A percentile compares a stretch with the other conserved stretches of the same genome.
Conservation (phyloP, 2,888 invertebrate genomes). For the Drosophila mimica region DNA sequence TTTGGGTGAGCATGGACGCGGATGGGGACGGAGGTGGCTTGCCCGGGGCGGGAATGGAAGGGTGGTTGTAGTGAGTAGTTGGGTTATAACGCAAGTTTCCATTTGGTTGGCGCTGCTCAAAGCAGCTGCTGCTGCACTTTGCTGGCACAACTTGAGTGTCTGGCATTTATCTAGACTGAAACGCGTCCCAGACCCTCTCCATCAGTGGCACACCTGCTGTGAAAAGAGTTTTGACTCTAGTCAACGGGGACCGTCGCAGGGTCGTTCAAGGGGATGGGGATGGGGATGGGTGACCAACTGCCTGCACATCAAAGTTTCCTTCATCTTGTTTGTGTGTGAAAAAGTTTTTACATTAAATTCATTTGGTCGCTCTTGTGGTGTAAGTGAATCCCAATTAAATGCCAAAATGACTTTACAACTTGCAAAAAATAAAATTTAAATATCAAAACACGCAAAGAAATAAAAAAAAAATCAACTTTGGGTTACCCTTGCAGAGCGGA, state of each 20-base stretch:
- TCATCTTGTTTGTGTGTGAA: constrained; percentile 5
- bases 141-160: constrained; percentile 65
- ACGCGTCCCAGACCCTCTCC: constrained; percentile 40
- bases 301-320: constrained; percentile 53
- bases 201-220: constrained; percentile 59
- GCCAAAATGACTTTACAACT: constrained; percentile 74
- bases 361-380: constrained; percentile 69
- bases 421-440: constrained; percentile 14
- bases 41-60: background rate
- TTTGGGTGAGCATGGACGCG: background rate
- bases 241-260: background rate
- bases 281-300: background rate
- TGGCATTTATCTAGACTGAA: constrained; percentile 71
- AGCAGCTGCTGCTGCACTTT: constrained; percentile 45
- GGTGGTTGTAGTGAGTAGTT: background rate
- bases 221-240: constrained; percentile 1
- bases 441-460: background rate
- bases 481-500: background rate
- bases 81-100: constrained; percentile 25
- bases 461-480: background rate
- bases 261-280: no score
- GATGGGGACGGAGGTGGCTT: background rate
- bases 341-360: constrained; percentile 77
- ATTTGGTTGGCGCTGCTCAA: constrained; percentile 18
- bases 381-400: constrained; percentile 71